Base-by-base conservation (phyloP, 2,113 vertebrate genomes). In the Centropristis striata region DNA sequence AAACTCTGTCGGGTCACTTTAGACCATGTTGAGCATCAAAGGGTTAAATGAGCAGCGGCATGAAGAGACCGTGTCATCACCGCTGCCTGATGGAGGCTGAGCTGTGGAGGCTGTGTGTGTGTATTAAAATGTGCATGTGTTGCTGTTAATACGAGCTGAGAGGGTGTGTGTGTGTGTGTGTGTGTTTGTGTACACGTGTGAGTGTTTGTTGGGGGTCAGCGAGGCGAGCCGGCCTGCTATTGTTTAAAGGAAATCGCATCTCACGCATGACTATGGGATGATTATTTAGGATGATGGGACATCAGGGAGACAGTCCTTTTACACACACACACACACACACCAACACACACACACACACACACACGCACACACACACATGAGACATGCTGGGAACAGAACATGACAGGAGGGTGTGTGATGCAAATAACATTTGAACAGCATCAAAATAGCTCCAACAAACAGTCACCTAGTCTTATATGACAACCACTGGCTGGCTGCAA, bases 171-270 rank as follows among this genome's bases (percentile, higher is more conserved):
- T 42, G 20, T 61, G 21, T 8, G 20, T 71, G 63, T n/a, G 51
- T 32, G 57, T 57, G 79, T 79, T 70, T 75, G 66, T 83, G n/a
- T n/a, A n/a, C n/a, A n/a, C n/a, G 20, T 71, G 63, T n/a, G 51
- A 37, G 57, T 57, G 79, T 79, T 70, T 75, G 87, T 86, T 72
- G 71, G 16, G 78, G 85, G 86, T 89, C 86, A 81, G 66, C 55
- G 75, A 86, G 75, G 84, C 54, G 55, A 84, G 85, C 73, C 44
- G 63, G 76, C 80, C 85, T 46, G 85, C 88, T 89, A 90, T 92
- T 93, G 92, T 93, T 88, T 87, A 88, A 88, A 71, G 75, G 79
- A 90, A 93, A 90, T 88, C 79, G 58, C 88, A 89, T 92, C 88
- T 92, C 93, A 92, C 87, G 85, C 87, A 89, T 91, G 92, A 87